Evolutionary conservation across 2,797 vertebrate species (phyloP).

Genomic region (Neoniphon sammara): DNA sequence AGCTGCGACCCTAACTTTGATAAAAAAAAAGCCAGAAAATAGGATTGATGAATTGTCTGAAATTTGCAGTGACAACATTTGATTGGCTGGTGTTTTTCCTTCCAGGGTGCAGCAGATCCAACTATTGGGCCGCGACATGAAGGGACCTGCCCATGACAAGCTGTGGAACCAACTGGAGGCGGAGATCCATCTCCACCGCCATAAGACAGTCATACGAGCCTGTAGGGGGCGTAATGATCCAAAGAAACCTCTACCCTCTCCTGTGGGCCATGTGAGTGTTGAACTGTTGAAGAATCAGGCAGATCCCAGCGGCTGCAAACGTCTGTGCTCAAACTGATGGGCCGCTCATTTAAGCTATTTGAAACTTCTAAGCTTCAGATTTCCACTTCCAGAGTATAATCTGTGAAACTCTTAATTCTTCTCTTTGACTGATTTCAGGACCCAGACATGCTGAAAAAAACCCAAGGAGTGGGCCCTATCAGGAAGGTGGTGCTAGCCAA

Average conservation of each 20-base stretch:
- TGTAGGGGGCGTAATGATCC: slow-evolving; percentile 95
- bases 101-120: slow-evolving; percentile 97
- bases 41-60: too few species aligned
- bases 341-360: not conserved
- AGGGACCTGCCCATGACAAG: slow-evolving; percentile 98
- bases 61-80: not conserved
- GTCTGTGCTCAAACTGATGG: not conserved
- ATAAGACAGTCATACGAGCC: slow-evolving; percentile 98
- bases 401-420: not conserved
- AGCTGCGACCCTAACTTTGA: too few species aligned
- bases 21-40: too few species aligned
- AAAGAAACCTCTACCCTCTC: slow-evolving; percentile 91
- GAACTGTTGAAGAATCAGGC: not conserved
- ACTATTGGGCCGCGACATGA: slow-evolving; percentile 96
- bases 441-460: slow-evolving; percentile 94
- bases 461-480: slow-evolving; percentile 97
- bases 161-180: slow-evolving; percentile 99
- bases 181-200: slow-evolving; percentile 98
- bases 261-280: slow-evolving; percentile 91
- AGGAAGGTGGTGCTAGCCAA: slow-evolving; percentile 95
- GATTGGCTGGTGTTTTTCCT: not conserved
- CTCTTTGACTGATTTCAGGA: slow-evolving; percentile 80
- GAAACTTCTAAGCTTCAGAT: not conserved
- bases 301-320: not conserved
- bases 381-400: not conserved